Evolutionary conservation across 2,113 vertebrate genomes (phyloP).

Genomic region (Stercorarius parasiticus): DNA sequence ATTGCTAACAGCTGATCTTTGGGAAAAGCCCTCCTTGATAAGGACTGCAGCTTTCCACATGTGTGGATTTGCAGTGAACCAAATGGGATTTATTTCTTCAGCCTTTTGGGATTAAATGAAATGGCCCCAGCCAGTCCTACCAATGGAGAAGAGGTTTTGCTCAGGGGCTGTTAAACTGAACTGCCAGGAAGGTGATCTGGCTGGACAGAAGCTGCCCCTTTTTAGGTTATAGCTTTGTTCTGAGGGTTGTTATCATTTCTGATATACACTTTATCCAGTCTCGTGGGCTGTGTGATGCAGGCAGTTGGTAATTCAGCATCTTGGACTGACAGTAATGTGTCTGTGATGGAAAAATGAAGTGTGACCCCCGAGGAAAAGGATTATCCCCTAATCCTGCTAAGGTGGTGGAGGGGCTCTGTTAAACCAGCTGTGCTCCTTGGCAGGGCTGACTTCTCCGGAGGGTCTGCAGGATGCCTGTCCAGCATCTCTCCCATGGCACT

Average conservation of each 20-base stretch:
- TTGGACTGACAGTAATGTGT: not conserved
- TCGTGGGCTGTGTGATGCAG: fast-evolving
- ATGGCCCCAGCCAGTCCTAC: fast-evolving
- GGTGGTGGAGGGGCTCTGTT: not conserved
- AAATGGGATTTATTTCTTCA: not conserved
- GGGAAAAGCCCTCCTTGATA: not conserved
- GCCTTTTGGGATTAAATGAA: not conserved
- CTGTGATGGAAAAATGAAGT: not conserved
- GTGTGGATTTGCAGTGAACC: not conserved
- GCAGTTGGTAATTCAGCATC: not conserved
- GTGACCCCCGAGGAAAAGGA: not conserved
- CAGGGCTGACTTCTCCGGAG: not conserved
- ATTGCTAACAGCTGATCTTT: not conserved
- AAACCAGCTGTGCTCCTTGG: not conserved
- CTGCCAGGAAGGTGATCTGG: not conserved
- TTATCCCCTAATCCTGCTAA: not conserved
- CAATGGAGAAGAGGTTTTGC: not conserved
- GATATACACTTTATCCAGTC: not conserved
- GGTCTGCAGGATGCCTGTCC: not conserved
- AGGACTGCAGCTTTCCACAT: not conserved
- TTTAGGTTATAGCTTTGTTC: not conserved
- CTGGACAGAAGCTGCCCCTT: not conserved
- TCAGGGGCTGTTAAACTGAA: not conserved
- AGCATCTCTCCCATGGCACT: not conserved
- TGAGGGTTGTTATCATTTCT: not conserved